Evolutionary conservation across 2,797 vertebrate species (phyloP).

Genomic region (Margarornis squamiger): DNA sequence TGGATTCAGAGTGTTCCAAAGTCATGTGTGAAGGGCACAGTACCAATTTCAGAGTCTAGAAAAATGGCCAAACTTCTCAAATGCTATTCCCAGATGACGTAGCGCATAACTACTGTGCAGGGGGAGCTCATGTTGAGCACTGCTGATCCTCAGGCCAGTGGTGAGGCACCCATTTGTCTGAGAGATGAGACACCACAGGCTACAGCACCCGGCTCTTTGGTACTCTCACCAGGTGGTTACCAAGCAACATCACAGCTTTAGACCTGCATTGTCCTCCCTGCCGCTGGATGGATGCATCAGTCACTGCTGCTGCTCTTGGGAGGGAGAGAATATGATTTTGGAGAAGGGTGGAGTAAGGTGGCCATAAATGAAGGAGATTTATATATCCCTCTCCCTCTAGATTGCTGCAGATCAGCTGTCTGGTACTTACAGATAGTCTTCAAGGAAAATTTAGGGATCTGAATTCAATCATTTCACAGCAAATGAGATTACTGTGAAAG

Average conservation of each 20-base stretch:
- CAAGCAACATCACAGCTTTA: slow-evolving; percentile 33
- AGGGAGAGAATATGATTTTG: neutral
- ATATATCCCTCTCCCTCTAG: neutral
- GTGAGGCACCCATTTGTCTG: neutral
- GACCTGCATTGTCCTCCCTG: neutral
- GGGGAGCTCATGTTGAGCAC: accelerated
- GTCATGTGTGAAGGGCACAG: neutral
- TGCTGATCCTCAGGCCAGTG: slow-evolving; percentile 24
- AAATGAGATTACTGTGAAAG: slow-evolving; percentile 1
- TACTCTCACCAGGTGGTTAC: slow-evolving; percentile 38
- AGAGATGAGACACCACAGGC: neutral
- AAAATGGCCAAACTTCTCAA: neutral
- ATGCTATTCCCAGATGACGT: accelerated
- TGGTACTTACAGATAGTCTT: neutral
- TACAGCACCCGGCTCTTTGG: neutral
- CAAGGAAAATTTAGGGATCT: neutral
- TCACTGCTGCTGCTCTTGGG: neutral
- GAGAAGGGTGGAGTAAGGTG: neutral
- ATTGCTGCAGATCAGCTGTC: neutral
- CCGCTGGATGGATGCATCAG: neutral
- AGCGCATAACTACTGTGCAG: accelerated
- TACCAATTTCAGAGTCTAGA: neutral
- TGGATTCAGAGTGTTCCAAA: neutral
- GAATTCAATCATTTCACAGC: neutral
- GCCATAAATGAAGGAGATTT: neutral